Percentiles rank a stretch among this genome's conserved stretches.
Evolutionary conservation across 2,113 vertebrate species (phyloP).

Genomic region (Ceyx margarethae): DNA sequence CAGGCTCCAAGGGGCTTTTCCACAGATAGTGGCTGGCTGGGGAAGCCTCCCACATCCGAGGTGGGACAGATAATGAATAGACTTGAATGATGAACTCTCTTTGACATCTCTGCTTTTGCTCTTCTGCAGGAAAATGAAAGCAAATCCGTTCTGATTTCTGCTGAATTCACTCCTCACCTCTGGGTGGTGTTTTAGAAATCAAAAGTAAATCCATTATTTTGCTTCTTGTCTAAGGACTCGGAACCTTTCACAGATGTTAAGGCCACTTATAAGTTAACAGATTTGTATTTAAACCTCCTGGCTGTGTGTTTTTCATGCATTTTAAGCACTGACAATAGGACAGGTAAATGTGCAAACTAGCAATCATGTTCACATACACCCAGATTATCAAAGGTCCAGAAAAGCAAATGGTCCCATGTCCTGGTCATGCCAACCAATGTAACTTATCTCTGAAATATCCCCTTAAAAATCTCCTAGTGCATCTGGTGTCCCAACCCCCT

Average conservation of each 20-base stretch:
- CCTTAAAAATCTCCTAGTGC: neutral
- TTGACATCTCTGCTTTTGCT: neutral
- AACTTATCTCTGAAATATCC: neutral
- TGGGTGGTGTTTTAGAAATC: slow-evolving; percentile 37
- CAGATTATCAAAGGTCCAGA: neutral
- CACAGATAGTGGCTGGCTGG: neutral
- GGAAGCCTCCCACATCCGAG: fast-evolving
- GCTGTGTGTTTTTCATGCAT: slow-evolving; percentile 29
- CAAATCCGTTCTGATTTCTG: neutral
- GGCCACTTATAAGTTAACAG: slow-evolving; percentile 11
- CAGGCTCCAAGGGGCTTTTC: neutral
- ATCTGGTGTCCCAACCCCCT: neutral
- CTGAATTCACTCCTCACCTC: slow-evolving; percentile 28
- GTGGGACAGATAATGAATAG: neutral
- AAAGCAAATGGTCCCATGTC: neutral
- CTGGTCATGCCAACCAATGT: neutral
- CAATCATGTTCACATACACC: neutral
- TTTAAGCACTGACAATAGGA: slow-evolving; percentile 16
- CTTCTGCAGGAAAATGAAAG: neutral
- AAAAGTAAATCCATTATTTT: slow-evolving; percentile 16
- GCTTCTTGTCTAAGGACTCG: slow-evolving; percentile 21
- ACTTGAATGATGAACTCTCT: neutral
- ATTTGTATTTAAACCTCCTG: slow-evolving; percentile 14
- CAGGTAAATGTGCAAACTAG: neutral
- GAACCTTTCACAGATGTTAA: slow-evolving; percentile 23